Percentiles rank a stretch among this genome's conserved stretches.
Evolutionary conservation across 2,113 vertebrate genomes (phyloP).

Genomic region (Megaceryle torquata): DNA sequence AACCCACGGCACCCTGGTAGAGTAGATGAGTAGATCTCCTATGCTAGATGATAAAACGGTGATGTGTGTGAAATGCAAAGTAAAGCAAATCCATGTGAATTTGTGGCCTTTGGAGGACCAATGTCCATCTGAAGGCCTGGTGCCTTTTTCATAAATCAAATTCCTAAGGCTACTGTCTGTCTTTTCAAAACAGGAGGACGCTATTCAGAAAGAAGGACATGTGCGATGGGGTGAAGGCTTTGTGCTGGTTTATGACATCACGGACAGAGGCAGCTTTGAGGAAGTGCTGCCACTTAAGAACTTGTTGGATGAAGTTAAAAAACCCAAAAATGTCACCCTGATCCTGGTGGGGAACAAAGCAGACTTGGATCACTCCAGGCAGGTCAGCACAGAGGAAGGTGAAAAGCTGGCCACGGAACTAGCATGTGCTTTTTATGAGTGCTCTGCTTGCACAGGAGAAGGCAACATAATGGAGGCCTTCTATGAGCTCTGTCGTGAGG

Average conservation of each 20-base stretch:
- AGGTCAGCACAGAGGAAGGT: conserved; percentile 93
- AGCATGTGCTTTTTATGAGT: conserved; percentile 95
- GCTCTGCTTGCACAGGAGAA: conserved; percentile 92
- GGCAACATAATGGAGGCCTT: conserved; percentile 90
- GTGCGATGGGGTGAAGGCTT: conserved; percentile 97
- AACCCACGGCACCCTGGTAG: background rate
- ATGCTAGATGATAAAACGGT: fast-evolving
- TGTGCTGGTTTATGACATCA: conserved; percentile 95
- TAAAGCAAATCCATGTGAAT: background rate
- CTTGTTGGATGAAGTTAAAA: conserved; percentile 92
- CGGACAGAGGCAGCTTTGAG: conserved; percentile 93
- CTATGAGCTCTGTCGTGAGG: conserved; percentile 92
- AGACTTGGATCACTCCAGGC: conserved; percentile 91
- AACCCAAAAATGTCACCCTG: conserved; percentile 91
- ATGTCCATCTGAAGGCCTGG: background rate
- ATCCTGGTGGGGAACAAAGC: conserved; percentile 97
- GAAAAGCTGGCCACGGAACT: conserved; percentile 94
- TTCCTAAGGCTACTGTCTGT: background rate
- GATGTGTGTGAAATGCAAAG: fast-evolving
- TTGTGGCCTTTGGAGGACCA: background rate
- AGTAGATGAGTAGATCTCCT: background rate
- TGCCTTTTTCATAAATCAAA: background rate
- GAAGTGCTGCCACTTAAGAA: conserved; percentile 88
- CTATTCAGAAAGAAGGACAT: conserved; percentile 91
- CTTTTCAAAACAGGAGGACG: conserved; percentile 84